Evolutionary conservation across 2,888 invertebrate species (phyloP).

Genomic region (Tethea ocularis): DNA sequence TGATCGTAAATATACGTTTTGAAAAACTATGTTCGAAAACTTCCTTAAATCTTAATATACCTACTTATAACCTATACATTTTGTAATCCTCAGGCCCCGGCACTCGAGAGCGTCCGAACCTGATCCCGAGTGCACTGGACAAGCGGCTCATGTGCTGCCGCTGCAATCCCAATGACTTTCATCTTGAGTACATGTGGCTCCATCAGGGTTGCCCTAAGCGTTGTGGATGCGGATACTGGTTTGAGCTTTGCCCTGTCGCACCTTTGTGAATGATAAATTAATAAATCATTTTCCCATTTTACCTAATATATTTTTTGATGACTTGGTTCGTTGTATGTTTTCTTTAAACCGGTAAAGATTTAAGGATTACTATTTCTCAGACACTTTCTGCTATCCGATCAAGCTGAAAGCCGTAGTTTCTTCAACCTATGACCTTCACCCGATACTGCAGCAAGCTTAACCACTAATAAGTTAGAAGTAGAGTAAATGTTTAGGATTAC

Average conservation of each 20-base stretch:
- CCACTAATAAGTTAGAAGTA: no score
- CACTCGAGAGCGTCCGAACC: constrained; percentile 87
- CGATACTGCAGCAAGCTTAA: no score
- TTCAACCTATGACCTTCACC: no score
- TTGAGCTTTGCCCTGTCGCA: constrained; percentile 70
- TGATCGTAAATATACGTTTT: not conserved
- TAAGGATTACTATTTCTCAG: no score
- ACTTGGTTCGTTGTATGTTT: no score
- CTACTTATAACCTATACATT: no score
- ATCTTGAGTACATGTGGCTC: constrained; percentile 69
- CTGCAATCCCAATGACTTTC: constrained; percentile 84
- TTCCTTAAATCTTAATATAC: no score
- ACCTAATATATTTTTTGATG: not conserved
- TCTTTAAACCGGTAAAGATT: no score
- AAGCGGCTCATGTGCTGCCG: constrained; percentile 88
- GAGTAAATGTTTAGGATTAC: no score
- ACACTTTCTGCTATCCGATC: no score
- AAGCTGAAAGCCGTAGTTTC: no score
- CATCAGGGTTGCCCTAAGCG: constrained; percentile 67
- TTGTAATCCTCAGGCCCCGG: constrained; percentile 73
- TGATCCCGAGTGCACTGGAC: constrained; percentile 88
- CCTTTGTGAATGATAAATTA: constrained; percentile 39
- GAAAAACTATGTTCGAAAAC: no score
- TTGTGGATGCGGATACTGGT: constrained; percentile 77
- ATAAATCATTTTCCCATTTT: not conserved